phyloP scores from a whole-genome alignment of 1,140 invertebrate genomes.

The Chymomyza costata region DNA sequence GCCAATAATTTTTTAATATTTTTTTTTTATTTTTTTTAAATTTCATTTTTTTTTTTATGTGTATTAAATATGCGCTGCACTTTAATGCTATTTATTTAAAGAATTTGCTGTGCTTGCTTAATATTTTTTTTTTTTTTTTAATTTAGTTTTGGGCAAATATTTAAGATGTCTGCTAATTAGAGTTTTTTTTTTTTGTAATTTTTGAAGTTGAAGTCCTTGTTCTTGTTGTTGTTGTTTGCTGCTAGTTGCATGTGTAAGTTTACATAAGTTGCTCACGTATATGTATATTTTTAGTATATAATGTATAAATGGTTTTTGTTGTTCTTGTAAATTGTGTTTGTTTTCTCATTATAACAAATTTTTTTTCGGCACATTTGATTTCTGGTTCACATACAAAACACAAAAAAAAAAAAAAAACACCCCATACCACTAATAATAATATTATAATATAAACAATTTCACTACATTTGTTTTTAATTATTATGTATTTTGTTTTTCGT shows the following conservation, averaged over 20 bases:
- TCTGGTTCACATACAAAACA: too few relatives aligned
- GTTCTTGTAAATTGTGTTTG: conserved; percentile 29
- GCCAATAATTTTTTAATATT: conserved; percentile 12
- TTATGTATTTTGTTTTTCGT: conserved; percentile 4
- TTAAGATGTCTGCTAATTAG: conserved; percentile 17
- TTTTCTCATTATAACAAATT: conserved; percentile 33
- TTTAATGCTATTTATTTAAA: conserved; percentile 26
- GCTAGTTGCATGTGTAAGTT: conserved; percentile 12
- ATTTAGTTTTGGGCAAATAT: conserved; percentile 15
- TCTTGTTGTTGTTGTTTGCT: conserved; percentile 11
- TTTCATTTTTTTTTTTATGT: conserved; percentile 13
- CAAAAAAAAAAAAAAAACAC: too few relatives aligned
- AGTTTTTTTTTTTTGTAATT: conserved; percentile 16
- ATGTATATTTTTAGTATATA: conserved; percentile 6
- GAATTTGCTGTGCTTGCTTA: too few relatives aligned
- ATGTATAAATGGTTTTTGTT: conserved; percentile 37
- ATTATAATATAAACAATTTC: conserved; percentile 8
- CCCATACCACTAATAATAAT: neutral
- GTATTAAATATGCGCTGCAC: conserved; percentile 21
- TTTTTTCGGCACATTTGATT: conserved; percentile 46
- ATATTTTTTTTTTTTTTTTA: conserved; percentile 12
- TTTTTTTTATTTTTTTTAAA: conserved; percentile 9
- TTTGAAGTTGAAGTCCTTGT: conserved; percentile 31
- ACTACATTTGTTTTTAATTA: conserved; percentile 23
- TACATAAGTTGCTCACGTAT: conserved; percentile 12